A percentile compares a stretch with the other conserved stretches of the same genome.
phyloP scores from a whole-genome alignment of 2,888 invertebrate species.

The Drymonia ruficornis region DNA sequence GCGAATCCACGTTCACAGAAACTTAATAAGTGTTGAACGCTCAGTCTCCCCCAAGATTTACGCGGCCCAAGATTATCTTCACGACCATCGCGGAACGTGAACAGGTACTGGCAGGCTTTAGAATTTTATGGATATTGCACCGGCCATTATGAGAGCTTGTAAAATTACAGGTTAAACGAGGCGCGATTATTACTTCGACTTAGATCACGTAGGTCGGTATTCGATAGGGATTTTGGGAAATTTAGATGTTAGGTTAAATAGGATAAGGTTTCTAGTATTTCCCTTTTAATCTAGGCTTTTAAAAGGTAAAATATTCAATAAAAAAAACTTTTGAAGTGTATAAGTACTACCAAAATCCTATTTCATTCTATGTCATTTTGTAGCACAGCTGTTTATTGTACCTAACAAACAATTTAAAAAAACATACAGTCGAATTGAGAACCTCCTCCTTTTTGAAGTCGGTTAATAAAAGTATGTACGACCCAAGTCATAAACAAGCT shows the following conservation, averaged over 20 bases:
- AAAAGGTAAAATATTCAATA: too few relatives aligned
- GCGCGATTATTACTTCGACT: constrained; percentile 15
- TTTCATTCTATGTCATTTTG: too few relatives aligned
- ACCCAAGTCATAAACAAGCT: too few relatives aligned
- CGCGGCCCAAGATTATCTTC: constrained; percentile 46
- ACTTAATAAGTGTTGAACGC: constrained; percentile 59
- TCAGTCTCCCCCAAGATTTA: constrained; percentile 47
- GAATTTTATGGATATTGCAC: constrained; percentile 34
- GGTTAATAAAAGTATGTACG: too few relatives aligned
- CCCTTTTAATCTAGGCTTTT: not conserved
- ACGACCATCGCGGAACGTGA: constrained; percentile 32
- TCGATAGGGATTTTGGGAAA: not conserved
- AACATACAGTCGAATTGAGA: too few relatives aligned
- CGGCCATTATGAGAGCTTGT: constrained; percentile 12
- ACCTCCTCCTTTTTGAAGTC: too few relatives aligned
- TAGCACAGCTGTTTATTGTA: too few relatives aligned
- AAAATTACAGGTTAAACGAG: constrained; percentile 35
- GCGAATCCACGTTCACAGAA: constrained; percentile 15
- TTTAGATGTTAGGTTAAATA: not conserved
- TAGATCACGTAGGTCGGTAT: not conserved
- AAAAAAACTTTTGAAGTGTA: too few relatives aligned
- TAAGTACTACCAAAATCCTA: too few relatives aligned
- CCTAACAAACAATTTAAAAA: too few relatives aligned
- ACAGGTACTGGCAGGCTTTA: constrained; percentile 35
- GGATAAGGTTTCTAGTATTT: not conserved